Base-by-base conservation (phyloP, 2,113 vertebrate genomes). In the Ictidomys tridecemlineatus region DNA sequence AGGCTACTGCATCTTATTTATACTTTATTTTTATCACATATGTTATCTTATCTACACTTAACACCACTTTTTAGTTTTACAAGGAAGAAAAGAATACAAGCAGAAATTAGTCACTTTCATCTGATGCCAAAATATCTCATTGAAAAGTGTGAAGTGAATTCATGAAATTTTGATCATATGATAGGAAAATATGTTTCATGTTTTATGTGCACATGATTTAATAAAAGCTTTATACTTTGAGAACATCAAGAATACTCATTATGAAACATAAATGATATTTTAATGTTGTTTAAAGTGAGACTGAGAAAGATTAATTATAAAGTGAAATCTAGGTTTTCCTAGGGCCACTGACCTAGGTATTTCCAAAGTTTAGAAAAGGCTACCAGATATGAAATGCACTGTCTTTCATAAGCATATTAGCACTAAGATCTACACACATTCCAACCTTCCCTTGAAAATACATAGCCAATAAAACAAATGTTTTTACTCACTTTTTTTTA, bases 401-500 rank as follows among this genome's bases (percentile, higher is more conserved):
- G 3, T 0, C 72, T 56, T 83, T 45, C 34, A 37, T 45, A 45
- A 51, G 3, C 53, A 20, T 42, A 14, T 79, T 39, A 65, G 4
- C 39, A 26, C 20, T 65, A 9, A 56, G 53, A 79, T 37, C 42
- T 73, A 65, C 2, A 72, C 20, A 37, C 42, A 91, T 51, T 78
- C 3, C 42, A 20, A 61, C 24, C 51, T 18, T 83, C 1, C 6
- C 20, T 18, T 45, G 20, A 48, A 37, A 69, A 88, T 10, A 5
- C 8, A 20, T 61, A 12, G 3, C 2, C 34, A 73, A 63, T 58
- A 20, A 58, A 58, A 58, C 16, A 58, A 45, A 2, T 58, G 4
- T 56, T 85, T 58, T 45, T 74, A 90, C 87, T 96, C 0, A 94
- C 89, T 51, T 88, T 82, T 58, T 20, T 58, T 87, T 24, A 51